Evolutionary conservation across 2,888 invertebrate genomes (phyloP).

Genomic region (Hipparchia sbordonii): DNA sequence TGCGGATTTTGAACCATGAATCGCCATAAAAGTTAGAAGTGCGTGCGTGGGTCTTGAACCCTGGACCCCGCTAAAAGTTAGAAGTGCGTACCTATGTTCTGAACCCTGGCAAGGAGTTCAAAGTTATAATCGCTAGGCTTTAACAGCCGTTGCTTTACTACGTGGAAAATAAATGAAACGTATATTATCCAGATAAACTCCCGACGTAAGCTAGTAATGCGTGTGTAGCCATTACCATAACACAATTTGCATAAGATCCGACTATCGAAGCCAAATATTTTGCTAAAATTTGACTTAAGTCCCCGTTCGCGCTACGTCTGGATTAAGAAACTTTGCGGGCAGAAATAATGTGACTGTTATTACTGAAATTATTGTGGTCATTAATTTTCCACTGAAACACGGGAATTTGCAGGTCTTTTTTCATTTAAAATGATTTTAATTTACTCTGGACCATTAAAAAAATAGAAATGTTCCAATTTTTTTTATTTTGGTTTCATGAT

Average conservation of each 20-base stretch:
- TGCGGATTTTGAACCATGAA: too few species aligned
- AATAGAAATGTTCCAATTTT: not conserved
- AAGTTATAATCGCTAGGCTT: too few species aligned
- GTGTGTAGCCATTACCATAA: conserved; percentile 33
- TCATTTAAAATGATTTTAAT: not conserved
- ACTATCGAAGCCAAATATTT: conserved; percentile 38
- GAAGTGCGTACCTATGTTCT: too few species aligned
- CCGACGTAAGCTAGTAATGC: conserved; percentile 18
- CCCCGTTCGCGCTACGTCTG: conserved; percentile 30
- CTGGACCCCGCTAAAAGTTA: too few species aligned
- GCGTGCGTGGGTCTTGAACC: too few species aligned
- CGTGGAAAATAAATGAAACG: conserved; percentile 6
- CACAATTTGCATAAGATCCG: conserved; percentile 36
- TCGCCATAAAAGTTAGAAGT: too few species aligned
- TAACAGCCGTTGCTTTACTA: not conserved
- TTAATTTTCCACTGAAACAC: conserved; percentile 11
- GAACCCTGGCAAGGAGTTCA: too few species aligned
- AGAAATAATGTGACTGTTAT: conserved; percentile 28
- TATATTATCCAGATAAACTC: conserved; percentile 1
- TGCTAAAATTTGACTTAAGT: conserved; percentile 36
- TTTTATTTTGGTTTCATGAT: not conserved
- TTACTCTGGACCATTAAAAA: not conserved
- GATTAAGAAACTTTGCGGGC: conserved; percentile 35
- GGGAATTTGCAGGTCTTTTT: conserved; percentile 1
- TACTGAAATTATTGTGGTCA: conserved; percentile 21